Evolutionary conservation across 64 coral and sea anemone species (phyloP), one percentile per base, ranked within the genome.

Genomic region (Montipora foliosa): DNA sequence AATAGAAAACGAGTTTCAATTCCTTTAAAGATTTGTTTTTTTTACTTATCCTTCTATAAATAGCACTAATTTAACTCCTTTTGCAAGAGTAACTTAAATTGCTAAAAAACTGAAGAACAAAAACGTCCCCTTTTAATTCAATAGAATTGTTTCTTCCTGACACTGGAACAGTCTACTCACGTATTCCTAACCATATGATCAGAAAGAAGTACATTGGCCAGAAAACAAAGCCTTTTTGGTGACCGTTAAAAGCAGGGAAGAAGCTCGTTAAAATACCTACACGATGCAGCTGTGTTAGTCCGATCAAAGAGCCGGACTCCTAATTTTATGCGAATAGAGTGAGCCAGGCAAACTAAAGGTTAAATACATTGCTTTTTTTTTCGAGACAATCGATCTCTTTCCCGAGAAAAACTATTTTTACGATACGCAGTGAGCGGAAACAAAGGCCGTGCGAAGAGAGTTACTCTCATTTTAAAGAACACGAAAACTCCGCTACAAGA

Each of bases 41-140:
- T 44, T 51, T 71, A 61, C 29, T 59, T 44, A 67, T 12, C 81
- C 13, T 44, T 21, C 82, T 72, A 86, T 24, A 71, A 86, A 86
- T 86, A 86, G 82, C 62, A 50, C 22, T 59, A 70, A 86, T 72
- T 70, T 50, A 21, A 62, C 66, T 50, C 22, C 14, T 19, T 86
- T 20, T 21, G 2, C 4, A 11, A 8, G 53, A 57, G 47, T 67
- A 84, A 59, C 79, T 61, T 45, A 20, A 47, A 84, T 84, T 68
- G 67, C 58, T 19, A 17, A 72, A 86, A 86, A 72, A 6, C 37
- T 37, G 66, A 86, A 86, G 70, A 67, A 16, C 8, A 71, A 72
- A 86, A 51, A 86, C 71, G 70, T 86, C 25, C 11, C 17, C 46
- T 8, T 86, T 86, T 51, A 71, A 71, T 70, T 19, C 48, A 16